Conservation (phyloP, 2,113 vertebrate species). For the Platysteira castanea region DNA sequence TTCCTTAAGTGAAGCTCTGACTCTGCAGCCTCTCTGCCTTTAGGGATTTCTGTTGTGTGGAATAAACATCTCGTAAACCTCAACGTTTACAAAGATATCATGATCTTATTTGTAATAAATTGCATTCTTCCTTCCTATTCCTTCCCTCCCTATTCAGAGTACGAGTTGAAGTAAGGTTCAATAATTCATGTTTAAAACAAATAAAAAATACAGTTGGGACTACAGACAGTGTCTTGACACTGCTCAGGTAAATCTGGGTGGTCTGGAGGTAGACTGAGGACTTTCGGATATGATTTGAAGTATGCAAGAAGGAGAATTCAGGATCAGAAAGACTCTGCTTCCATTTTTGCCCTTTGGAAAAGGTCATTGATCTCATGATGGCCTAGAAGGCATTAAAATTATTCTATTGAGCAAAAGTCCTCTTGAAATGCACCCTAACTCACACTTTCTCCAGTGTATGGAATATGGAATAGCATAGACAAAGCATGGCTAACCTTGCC, state of each 20-base stretch:
- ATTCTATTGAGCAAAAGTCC: not conserved
- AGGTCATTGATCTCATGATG: not conserved
- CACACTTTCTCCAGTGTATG: not conserved
- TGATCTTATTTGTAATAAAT: not conserved
- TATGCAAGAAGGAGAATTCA: not conserved
- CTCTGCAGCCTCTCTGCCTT: not conserved
- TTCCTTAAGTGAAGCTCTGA: not conserved
- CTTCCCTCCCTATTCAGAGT: accelerated
- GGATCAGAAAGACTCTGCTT: not conserved
- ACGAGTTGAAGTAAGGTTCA: not conserved
- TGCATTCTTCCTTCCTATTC: not conserved
- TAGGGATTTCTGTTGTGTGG: not conserved
- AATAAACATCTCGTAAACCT: not conserved
- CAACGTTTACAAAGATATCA: not conserved
- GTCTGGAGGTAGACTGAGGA: not conserved
- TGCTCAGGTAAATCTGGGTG: not conserved
- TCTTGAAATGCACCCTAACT: not conserved
- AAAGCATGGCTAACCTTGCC: not conserved
- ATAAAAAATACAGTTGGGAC: not conserved
- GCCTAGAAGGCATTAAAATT: not conserved
- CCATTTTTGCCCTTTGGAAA: not conserved
- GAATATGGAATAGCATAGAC: not conserved
- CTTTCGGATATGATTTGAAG: not conserved
- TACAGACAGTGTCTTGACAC: not conserved
- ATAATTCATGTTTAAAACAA: not conserved